Evolutionary conservation across 2,888 invertebrate genomes (phyloP), one percentile per base, ranked within the genome.

Genomic region (Caenorhabditis imperialis): DNA sequence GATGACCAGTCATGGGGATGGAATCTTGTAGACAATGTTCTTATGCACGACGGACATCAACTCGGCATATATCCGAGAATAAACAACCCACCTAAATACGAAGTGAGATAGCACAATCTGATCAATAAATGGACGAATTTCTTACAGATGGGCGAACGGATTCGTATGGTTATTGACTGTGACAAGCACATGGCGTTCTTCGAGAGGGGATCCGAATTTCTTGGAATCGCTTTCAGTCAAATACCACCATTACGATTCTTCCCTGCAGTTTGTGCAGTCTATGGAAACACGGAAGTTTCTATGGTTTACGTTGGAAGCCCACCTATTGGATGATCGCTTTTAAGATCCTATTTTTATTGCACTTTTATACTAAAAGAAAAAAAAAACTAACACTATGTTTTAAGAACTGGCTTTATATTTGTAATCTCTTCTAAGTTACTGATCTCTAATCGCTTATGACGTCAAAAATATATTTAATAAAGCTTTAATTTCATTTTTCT

Each of bases 1-100:
- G 96, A 98, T 90, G 94, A 95, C 89, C 94, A 97, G 89, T 96
- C 96, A 87, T 99, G 98, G 98, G 98, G 98, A 14, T 99, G 98
- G 98, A 98, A 98, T 91, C 91, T 99, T 84, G 97, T 98, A 54
- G 97, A 98, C 90, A 98, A 97, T 91, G 93, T 94, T 90, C 92
- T 98, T 82, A 91, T 97, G 84, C 97, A 99, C 89, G 96, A 96
- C 91, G 97, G 97, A 60, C 94, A 95, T 33, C 71, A 61, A 14
- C 47, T 79, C 14, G 82, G 81, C 8, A 62, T 77, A 27, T 86
- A 86, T 72, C 86, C 97, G 94, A 90, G 81, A 20, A 69, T 82
- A 37, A 85, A 85, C 69, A 98, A 98, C 91, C 83, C 88, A 6
- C 88, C 87, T 6, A 96, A 95, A 91, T 98, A 98, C 91, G 95